Evolutionary conservation across 2,113 vertebrate genomes (phyloP), one percentile per base, ranked within the genome.

Genomic region (Erinaceus europaeus): DNA sequence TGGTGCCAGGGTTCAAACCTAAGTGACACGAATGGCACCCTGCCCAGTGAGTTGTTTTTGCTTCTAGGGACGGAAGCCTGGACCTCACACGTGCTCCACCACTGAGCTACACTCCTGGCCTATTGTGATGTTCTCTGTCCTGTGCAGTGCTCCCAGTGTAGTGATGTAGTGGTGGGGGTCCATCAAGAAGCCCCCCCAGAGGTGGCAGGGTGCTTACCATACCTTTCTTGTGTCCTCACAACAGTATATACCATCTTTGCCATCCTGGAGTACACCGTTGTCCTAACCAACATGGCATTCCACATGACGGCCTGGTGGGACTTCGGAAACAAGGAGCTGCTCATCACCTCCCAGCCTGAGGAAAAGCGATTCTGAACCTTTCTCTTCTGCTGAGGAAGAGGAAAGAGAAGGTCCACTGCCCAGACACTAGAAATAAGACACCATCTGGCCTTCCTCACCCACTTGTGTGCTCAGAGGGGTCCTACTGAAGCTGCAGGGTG

Each of bases 301-400:
- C 99, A 99, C 97, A 98, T 99, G 96, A 99, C 98, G 2, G 98
- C 98, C 23, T 97, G 98, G 95, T 99, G 98, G 99, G 99, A 99
- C 96, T 99, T 99, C 25, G 97, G 98, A 81, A 98, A 97, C 97
- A 98, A 97, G 90, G 98, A 99, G 82, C 97, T 99, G 91, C 96
- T 98, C 94, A 95, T 99, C 89, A 95, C 98, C 94, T 98, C 98
- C 0, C 97, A 97, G 78, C 96, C 96, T 48, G 98, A 99, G 95
- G 98, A 98, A 86, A 99, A 99, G 96, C 96, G 96, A 94, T 98
- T 98, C 97, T 99, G 62, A 95, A 68, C n/a, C 64, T 36, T 52
- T 84, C 59, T 74, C 48, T 83, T n/a, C 78, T 83, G 36, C 82
- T 69, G 32, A 17, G 83, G n/a, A 61, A 12, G 71, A 52, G 61